Base-by-base conservation (phyloP, 2,113 vertebrate genomes). In the Eupsittula cactorum region DNA sequence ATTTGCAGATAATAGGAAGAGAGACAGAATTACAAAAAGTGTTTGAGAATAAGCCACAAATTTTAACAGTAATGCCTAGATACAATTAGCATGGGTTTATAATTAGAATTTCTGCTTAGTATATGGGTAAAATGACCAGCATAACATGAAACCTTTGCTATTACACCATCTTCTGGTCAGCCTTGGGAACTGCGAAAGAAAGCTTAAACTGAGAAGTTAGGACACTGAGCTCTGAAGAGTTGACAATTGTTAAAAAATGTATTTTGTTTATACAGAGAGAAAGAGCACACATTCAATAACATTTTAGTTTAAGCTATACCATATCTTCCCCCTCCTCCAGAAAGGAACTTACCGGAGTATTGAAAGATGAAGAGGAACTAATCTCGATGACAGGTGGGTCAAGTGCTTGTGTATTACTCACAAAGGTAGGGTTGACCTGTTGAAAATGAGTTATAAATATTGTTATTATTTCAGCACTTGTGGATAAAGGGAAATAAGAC, bases 351-450 rank as follows among this genome's bases (percentile, higher is more conserved):
- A 98, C 98, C 70, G 5, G 60, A 83, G 71, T 53, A 91, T 16
- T 75, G 37, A 95, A 85, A 94, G 91, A 90, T 64, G 96, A 49
- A 57, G 96, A 86, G 19, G 97, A 95, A 92, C 92, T 94, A 65
- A 99, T 46, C 68, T 99, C 98, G 42, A 98, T 78, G 84, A 99
- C 96, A 21, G 95, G 95, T 3, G 99, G 99, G 35, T 98, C 97
- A 29, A 96, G 62, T 47, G 98, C 97, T 94, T 95, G 98, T 16
- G 97, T 98, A 95, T 99, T 98, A 21, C 98, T 92, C 62, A 99
- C 97, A 74, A 94, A 96, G 20, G 85, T 80, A 63, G 98, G 98
- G 95, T 98, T 97, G 85, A 99, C 98, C 99, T 99, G 97, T 91
- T 70, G 52, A 95, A 95, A 84, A 97, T 20, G 0, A 93, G 92